A percentile compares a stretch with the other conserved stretches of the same genome.
phyloP scores from a whole-genome alignment of 2,113 vertebrate species.

The Gobiocypris rarus region DNA sequence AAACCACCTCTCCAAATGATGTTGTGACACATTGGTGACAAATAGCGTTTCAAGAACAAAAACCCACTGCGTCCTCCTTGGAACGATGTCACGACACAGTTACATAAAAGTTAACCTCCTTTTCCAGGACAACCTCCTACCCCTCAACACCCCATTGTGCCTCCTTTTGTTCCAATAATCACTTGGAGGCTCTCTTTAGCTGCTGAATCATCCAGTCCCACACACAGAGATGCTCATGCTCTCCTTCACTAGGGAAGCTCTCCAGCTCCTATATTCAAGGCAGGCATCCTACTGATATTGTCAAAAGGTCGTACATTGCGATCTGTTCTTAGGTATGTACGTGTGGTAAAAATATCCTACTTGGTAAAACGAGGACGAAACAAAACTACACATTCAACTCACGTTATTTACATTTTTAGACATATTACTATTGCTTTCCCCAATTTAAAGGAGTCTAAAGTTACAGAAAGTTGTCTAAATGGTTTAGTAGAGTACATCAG shows the following conservation, averaged over 20 bases:
- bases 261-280: constrained; percentile 42
- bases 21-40: background rate
- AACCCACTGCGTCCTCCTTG: constrained; percentile 27
- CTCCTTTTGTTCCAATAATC: constrained; percentile 51
- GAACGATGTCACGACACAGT: constrained; percentile 43
- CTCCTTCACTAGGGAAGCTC: constrained; percentile 50
- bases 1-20: background rate
- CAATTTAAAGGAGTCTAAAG: background rate
- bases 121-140: constrained; percentile 52
- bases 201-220: constrained; percentile 59
- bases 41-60: constrained; percentile 22
- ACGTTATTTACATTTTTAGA: background rate
- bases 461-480: background rate
- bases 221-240: constrained; percentile 48
- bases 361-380: background rate
- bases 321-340: constrained; percentile 24
- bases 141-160: constrained; percentile 36
- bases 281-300: constrained; percentile 16
- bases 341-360: constrained; percentile 20
- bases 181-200: constrained; percentile 41
- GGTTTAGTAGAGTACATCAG: background rate
- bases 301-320: constrained; percentile 33
- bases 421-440: background rate
- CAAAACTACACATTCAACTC: background rate
- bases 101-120: constrained; percentile 50